Evolutionary conservation across 2,797 vertebrate genomes (phyloP), one percentile per base, ranked within the genome.

Genomic region (Acanthopagrus latus): DNA sequence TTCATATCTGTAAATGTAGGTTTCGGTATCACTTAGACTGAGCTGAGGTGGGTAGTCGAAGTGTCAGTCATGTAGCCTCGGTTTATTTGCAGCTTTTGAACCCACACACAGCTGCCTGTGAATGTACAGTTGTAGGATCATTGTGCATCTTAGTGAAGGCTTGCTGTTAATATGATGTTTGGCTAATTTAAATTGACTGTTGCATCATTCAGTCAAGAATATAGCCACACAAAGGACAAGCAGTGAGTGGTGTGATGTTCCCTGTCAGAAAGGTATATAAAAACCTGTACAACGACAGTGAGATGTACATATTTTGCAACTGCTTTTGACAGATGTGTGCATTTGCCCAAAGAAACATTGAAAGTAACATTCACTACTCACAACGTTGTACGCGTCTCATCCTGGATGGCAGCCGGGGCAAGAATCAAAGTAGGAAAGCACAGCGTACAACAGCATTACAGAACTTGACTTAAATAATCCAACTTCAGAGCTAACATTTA

Each of bases 401-500:
- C 56, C 77, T 73, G 66, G 68, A 64, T 70, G 64, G 75, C 78
- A 79, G 64, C 83, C 29, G 33, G 25, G 56, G 56, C 66, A 43
- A 54, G 67, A 86, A 85, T 88, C 71, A 88, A 85, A 88, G 82
- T 29, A 43, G 57, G 46, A 64, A 78, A 81, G 80, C 76, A 58
- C 71, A 80, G 69, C 64, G 47, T 57, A 73, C 64, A 38, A 60
- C 64, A 74, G 60, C 60, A 25, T 43, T 23, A 75, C 56, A 65
- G 73, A 76, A 64, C 72, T 55, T 50, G 33, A 71, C 78, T 84
- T 47, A 77, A 82, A 80, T 84, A 23, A 87, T 90, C 81, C 72
- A 85, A 82, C 84, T 81, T 84, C 72, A 83, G 79, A 84, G 73
- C 33, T 50, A 85, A 85, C 76, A 69, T 89, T 82, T 85, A 78